Conservation (phyloP, 2,113 vertebrate genomes). For the Saccopteryx bilineata region DNA sequence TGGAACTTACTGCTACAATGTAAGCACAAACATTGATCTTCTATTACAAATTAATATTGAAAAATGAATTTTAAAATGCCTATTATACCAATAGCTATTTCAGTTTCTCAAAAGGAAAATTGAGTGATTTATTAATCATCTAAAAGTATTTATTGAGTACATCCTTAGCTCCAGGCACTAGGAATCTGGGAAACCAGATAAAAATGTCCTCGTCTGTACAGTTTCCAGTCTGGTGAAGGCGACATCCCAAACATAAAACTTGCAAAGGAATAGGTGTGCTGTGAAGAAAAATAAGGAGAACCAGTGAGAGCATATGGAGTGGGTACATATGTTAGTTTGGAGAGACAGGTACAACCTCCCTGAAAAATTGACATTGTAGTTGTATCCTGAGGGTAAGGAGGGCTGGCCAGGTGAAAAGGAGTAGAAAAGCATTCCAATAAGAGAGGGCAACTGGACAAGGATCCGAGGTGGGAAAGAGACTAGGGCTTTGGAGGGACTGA, state of each 20-base stretch:
- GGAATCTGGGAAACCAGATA: not conserved
- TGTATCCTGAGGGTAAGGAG: not conserved
- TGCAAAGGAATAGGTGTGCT: not conserved
- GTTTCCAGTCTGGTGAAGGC: not conserved
- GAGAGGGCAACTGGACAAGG: not conserved
- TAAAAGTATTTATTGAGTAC: not conserved
- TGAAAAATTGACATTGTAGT: not conserved
- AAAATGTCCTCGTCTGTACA: not conserved
- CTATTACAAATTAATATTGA: conserved; percentile 34
- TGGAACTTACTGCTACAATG: conserved; percentile 23
- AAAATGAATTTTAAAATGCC: not conserved
- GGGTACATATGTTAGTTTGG: not conserved
- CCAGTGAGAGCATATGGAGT: not conserved
- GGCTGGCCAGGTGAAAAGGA: not conserved
- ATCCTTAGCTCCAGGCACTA: not conserved
- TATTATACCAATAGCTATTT: not conserved
- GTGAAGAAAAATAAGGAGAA: not conserved
- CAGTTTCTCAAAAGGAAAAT: not conserved
- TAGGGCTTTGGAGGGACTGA: not conserved
- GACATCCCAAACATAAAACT: not conserved
- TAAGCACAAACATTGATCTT: not conserved
- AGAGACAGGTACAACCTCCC: not conserved
- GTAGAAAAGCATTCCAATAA: not conserved
- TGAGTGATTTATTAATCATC: not conserved
- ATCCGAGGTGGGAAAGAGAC: not conserved